These are phyloP conservation scores for Telenomus remus DNA, from an alignment of 1,140 invertebrate species.

Conservation along the genomic window DNA sequence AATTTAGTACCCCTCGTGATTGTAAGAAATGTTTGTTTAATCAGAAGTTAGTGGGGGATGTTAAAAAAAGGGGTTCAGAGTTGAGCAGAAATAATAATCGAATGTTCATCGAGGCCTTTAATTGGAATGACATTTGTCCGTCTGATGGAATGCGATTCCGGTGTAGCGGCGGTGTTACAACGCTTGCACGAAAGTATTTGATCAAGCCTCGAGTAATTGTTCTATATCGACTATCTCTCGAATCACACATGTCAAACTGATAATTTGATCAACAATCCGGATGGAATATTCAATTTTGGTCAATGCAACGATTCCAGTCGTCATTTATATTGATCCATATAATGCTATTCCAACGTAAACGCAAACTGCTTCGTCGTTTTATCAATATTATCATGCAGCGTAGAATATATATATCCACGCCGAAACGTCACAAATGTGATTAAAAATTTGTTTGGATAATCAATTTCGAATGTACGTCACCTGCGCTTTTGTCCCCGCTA, in stretches of 20 bases:
- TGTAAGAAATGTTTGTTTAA: too few relatives aligned
- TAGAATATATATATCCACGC: slow-evolving; percentile 9
- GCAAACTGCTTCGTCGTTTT: slow-evolving; percentile 28
- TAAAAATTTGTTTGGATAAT: background rate
- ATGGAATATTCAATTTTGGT: slow-evolving; percentile 57
- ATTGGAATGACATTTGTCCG: slow-evolving; percentile 55
- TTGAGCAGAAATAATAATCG: slow-evolving; percentile 56
- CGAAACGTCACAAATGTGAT: background rate
- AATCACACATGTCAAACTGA: slow-evolving; percentile 59
- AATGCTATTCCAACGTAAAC: slow-evolving; percentile 31
- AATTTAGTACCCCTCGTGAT: too few relatives aligned
- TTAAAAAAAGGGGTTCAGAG: slow-evolving; percentile 27
- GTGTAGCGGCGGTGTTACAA: slow-evolving; percentile 46
- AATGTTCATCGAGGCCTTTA: slow-evolving; percentile 47
- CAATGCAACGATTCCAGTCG: slow-evolving; percentile 48
- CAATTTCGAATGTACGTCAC: background rate
- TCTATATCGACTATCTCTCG: slow-evolving; percentile 57
- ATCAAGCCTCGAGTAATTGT: slow-evolving; percentile 58
- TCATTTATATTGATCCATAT: slow-evolving; percentile 54
- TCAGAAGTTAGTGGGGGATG: slow-evolving; percentile 20
- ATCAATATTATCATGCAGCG: slow-evolving; percentile 24
- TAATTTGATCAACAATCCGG: slow-evolving; percentile 57
- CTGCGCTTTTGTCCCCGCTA: too few relatives aligned
- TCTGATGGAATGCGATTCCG: slow-evolving; percentile 56
- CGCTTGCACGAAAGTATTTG: slow-evolving; percentile 58